Evolutionary conservation across 2,113 vertebrate genomes (phyloP).

Genomic region (Pseudonaja textilis): DNA sequence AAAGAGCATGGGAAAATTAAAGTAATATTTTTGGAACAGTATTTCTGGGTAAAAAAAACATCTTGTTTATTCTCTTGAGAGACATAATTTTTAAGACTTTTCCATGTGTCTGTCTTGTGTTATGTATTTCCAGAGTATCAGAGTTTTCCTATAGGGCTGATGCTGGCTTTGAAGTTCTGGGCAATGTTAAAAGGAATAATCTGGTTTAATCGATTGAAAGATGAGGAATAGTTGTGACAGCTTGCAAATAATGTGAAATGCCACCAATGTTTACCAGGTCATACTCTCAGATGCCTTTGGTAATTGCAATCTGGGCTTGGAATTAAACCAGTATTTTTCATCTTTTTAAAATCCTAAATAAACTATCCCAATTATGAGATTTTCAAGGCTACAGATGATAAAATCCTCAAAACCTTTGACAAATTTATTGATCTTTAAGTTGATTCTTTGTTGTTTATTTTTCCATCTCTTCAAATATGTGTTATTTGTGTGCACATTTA

Average conservation of each 20-base stretch:
- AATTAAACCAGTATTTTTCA: conserved; percentile 44
- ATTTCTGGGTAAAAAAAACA: not conserved
- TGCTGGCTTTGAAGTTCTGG: not conserved
- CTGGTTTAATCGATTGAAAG: conserved; percentile 40
- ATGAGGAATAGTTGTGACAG: conserved; percentile 32
- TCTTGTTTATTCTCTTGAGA: not conserved
- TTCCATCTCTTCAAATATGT: not conserved
- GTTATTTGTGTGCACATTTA: not conserved
- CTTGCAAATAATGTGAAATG: conserved; percentile 56
- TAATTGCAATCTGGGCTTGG: conserved; percentile 33
- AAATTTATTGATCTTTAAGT: not conserved
- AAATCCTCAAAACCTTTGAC: not conserved
- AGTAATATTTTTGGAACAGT: not conserved
- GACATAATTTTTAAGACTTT: not conserved
- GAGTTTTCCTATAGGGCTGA: not conserved
- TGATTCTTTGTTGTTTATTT: not conserved
- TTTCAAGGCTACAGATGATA: conserved; percentile 8
- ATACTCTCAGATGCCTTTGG: conserved; percentile 21
- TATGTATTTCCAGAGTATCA: not conserved
- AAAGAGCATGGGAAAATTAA: not conserved
- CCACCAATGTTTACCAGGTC: conserved; percentile 52
- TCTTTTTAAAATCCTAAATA: conserved; percentile 4
- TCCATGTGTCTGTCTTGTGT: not conserved
- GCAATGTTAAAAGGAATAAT: conserved; percentile 22
- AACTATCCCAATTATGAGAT: conserved; percentile 40